Conservation (phyloP, 2,888 invertebrate genomes). For the Criorhina ranunculi region DNA sequence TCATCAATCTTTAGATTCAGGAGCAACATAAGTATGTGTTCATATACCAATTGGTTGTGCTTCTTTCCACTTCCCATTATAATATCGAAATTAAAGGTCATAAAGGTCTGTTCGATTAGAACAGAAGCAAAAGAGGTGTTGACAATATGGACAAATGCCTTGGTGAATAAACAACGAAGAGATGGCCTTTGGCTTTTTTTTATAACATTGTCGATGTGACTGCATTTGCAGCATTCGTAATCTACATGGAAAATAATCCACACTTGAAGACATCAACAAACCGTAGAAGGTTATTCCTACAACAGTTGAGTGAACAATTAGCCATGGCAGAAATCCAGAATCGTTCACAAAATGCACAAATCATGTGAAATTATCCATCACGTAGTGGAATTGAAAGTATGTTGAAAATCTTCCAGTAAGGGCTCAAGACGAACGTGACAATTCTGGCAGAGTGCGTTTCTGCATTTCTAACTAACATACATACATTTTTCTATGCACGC, state of each 20-base stretch:
- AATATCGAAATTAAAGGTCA: conserved; percentile 12
- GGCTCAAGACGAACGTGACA: too few relatives aligned
- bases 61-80: conserved; percentile 54
- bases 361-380: conserved; percentile 41
- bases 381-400: conserved; percentile 23
- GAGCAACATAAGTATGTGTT: conserved; percentile 7
- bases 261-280: conserved; percentile 35
- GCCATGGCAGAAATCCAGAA: conserved; percentile 37
- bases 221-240: neutral
- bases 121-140: conserved; percentile 53
- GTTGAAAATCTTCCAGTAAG: too few relatives aligned
- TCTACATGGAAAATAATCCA: conserved; percentile 33
- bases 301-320: conserved; percentile 48
- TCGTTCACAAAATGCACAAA: conserved; percentile 36
- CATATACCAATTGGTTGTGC: conserved; percentile 49
- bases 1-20: conserved; percentile 5
- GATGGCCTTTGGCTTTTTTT: conserved; percentile 63
- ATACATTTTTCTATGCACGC: conserved; percentile 6
- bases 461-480: conserved; percentile 4
- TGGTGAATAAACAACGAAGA: conserved; percentile 39
- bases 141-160: conserved; percentile 64
- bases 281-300: conserved; percentile 24
- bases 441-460: neutral
- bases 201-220: conserved; percentile 26
- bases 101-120: conserved; percentile 21